Percentiles rank a stretch among this genome's conserved stretches.
Evolutionary conservation across 2,888 invertebrate genomes (phyloP).

Genomic region (Chrysodeixis includens): DNA sequence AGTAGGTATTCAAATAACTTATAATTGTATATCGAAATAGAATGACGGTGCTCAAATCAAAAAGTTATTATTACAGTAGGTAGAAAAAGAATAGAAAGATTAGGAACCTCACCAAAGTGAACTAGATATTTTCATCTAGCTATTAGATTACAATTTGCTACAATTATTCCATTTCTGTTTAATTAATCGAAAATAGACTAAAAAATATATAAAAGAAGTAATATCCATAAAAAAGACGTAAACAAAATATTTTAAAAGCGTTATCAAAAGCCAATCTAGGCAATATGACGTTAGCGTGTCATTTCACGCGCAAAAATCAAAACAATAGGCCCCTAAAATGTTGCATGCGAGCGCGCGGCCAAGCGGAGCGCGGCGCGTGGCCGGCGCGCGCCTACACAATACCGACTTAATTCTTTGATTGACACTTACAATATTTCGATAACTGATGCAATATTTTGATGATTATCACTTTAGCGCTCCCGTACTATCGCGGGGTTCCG

Average conservation of each 20-base stretch:
- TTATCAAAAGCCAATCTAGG: conserved; percentile 36
- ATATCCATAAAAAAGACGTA: not conserved
- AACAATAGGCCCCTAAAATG: conserved; percentile 82
- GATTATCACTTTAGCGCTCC: conserved; percentile 81
- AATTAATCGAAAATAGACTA: not conserved
- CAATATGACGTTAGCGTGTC: conserved; percentile 68
- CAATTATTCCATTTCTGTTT: too few relatives aligned
- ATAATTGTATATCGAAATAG: too few relatives aligned
- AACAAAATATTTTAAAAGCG: not conserved
- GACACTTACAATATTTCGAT: conserved; percentile 90
- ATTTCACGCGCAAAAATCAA: conserved; percentile 81
- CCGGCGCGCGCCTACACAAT: conserved; percentile 81
- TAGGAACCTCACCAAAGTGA: too few relatives aligned
- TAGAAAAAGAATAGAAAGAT: too few relatives aligned
- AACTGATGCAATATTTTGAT: conserved; percentile 90
- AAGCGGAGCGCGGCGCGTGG: conserved; percentile 68
- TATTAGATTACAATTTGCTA: too few relatives aligned
- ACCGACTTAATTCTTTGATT: conserved; percentile 88
- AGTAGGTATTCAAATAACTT: too few relatives aligned
- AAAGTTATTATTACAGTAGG: too few relatives aligned
- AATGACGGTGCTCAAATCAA: too few relatives aligned
- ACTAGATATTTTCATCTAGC: too few relatives aligned
- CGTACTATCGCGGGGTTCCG: conserved; percentile 81
- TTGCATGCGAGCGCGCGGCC: conserved; percentile 74
- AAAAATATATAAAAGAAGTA: not conserved